These are phyloP conservation scores for Eilema depressum DNA, from an alignment of 2,888 invertebrate genomes.

Conservation along the genomic window DNA sequence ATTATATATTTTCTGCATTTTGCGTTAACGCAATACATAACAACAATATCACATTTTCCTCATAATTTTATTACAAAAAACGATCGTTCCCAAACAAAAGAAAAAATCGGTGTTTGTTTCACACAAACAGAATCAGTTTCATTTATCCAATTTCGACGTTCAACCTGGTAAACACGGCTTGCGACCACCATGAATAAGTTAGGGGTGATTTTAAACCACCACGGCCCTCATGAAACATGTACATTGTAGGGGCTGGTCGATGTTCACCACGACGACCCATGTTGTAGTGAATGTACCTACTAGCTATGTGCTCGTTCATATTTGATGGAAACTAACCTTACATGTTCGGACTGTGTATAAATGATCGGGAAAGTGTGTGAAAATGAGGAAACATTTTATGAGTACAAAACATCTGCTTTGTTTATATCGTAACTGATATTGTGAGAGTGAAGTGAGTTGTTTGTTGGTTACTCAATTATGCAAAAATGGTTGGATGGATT, in stretches of 20 bases:
- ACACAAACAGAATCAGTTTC: conserved; percentile 36
- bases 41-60: conserved; percentile 23
- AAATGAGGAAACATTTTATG: neutral
- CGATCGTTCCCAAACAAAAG: conserved; percentile 37
- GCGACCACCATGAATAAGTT: conserved; percentile 54
- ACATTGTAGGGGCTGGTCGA: conserved; percentile 25
- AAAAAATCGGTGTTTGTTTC: conserved; percentile 36
- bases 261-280: conserved; percentile 18
- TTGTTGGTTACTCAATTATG: neutral
- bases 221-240: conserved; percentile 48
- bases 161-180: conserved; percentile 30
- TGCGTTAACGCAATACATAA: conserved; percentile 1
- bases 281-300: conserved; percentile 19
- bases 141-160: conserved; percentile 40
- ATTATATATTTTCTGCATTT: neutral
- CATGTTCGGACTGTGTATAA: conserved; percentile 8
- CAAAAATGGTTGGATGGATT: neutral
- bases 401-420: neutral
- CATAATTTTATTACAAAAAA: conserved; percentile 27
- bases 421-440: neutral
- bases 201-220: conserved; percentile 52
- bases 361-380: conserved; percentile 12
- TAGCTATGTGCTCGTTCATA: conserved; percentile 26
- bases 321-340: conserved; percentile 31
- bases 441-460: neutral